Conservation (phyloP, 2,888 invertebrate species). For the Mythimna impura region DNA sequence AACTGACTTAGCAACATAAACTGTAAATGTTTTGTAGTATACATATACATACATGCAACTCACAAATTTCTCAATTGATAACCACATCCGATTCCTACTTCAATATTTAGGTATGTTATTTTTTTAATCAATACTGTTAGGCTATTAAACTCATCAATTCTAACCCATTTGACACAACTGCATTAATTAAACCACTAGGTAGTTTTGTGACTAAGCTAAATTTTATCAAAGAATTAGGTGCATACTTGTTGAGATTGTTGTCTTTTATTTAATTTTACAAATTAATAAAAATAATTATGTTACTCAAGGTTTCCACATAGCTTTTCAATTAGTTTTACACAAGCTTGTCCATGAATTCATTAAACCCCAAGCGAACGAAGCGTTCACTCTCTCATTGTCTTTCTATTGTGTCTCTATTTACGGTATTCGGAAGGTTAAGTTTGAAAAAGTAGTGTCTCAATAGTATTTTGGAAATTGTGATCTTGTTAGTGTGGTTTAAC, state of each 20-base stretch:
- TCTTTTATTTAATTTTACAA: neutral
- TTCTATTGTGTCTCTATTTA: too few species aligned
- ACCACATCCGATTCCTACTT: neutral
- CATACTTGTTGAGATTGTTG: neutral
- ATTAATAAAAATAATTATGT: neutral
- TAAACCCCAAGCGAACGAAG: too few species aligned
- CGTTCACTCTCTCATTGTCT: too few species aligned
- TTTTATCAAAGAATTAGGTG: neutral
- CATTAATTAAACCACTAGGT: neutral
- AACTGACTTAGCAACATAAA: neutral
- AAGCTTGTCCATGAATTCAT: neutral
- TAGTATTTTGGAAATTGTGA: neutral
- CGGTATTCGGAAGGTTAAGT: too few species aligned
- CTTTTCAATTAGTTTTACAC: neutral
- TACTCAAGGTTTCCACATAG: conserved; percentile 2
- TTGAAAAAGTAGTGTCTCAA: neutral
- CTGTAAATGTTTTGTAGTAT: neutral
- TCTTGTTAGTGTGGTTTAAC: neutral
- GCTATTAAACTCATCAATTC: neutral
- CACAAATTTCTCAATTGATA: neutral
- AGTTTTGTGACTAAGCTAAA: neutral
- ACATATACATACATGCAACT: neutral
- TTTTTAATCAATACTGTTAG: conserved; percentile 7
- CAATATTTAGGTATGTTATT: neutral
- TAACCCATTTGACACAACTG: neutral